These are phyloP conservation scores for Eristalinus sepulchralis DNA, from an alignment of 2,888 invertebrate species.

Conservation along the genomic window DNA sequence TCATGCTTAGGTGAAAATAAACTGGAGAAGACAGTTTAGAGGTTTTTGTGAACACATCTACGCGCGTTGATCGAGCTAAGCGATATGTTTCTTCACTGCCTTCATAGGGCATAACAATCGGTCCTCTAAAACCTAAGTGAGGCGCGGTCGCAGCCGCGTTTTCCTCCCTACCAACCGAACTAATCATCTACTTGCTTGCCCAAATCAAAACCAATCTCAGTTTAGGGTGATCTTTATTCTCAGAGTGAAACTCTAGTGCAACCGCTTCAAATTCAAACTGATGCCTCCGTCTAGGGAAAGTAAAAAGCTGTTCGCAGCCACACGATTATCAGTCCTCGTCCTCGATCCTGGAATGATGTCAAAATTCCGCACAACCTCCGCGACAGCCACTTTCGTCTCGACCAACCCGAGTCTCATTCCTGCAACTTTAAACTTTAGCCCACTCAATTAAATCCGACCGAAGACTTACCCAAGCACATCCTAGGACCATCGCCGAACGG, in stretches of 20 bases:
- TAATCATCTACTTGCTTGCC: too few species aligned
- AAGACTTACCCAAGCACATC: constrained; percentile 74
- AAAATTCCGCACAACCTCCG: constrained; percentile 75
- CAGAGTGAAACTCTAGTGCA: not conserved
- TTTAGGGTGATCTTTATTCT: not conserved
- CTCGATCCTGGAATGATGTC: constrained; percentile 72
- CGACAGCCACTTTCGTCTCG: constrained; percentile 75
- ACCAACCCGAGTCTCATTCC: constrained; percentile 76
- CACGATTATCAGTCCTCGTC: constrained; percentile 75
- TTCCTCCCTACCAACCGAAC: too few species aligned
- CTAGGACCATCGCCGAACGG: constrained; percentile 77
- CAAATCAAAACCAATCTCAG: not conserved
- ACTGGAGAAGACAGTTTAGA: too few species aligned
- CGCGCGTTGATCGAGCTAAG: too few species aligned
- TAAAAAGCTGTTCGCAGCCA: constrained; percentile 74
- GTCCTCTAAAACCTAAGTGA: too few species aligned
- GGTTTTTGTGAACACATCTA: too few species aligned
- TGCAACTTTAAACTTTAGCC: constrained; percentile 36
- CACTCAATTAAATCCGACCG: not conserved
- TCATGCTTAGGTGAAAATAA: too few species aligned
- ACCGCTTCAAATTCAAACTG: constrained; percentile 67
- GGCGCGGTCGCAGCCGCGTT: too few species aligned
- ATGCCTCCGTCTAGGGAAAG: constrained; percentile 72
- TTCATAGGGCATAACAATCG: too few species aligned
- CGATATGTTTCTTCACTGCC: too few species aligned